Evolutionary conservation across 2,888 invertebrate genomes (phyloP).

Genomic region (Xanthia icteritia): DNA sequence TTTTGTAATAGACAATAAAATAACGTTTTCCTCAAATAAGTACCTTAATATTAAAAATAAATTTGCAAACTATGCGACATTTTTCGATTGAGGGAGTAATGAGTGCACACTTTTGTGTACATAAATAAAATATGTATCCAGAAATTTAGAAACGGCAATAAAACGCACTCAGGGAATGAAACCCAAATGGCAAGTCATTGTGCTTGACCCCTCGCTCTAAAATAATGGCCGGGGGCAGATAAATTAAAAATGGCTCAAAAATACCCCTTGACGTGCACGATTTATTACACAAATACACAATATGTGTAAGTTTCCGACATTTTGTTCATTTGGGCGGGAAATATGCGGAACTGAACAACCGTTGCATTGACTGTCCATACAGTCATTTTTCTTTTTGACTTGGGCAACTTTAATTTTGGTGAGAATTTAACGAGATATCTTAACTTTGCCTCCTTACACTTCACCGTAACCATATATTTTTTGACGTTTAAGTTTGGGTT

Average conservation of each 20-base stretch:
- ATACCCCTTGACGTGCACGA: constrained; percentile 84
- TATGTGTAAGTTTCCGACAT: constrained; percentile 73
- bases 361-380: constrained; percentile 49
- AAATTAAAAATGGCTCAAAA: constrained; percentile 90
- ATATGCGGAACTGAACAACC: constrained; percentile 55
- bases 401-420: constrained; percentile 1
- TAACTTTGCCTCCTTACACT: not conserved
- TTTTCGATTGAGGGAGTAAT: not conserved
- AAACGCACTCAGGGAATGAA: constrained; percentile 82
- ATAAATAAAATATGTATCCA: constrained; percentile 60
- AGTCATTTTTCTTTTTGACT: constrained; percentile 47
- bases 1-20: not conserved
- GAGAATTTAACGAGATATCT: not conserved
- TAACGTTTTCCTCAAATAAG: not conserved
- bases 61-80: not conserved
- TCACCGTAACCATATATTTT: not conserved
- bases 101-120: not conserved
- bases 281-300: constrained; percentile 72
- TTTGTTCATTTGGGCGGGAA: constrained; percentile 58
- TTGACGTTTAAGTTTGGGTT: not conserved
- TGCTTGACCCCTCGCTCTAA: constrained; percentile 88
- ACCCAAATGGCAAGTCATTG: constrained; percentile 81
- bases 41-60: not conserved
- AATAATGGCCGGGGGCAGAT: constrained; percentile 89
- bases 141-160: constrained; percentile 82